Evolutionary conservation across 1,140 invertebrate genomes (phyloP), one percentile per base, ranked within the genome.

Genomic region (Holcopasites calliopsidis): DNA sequence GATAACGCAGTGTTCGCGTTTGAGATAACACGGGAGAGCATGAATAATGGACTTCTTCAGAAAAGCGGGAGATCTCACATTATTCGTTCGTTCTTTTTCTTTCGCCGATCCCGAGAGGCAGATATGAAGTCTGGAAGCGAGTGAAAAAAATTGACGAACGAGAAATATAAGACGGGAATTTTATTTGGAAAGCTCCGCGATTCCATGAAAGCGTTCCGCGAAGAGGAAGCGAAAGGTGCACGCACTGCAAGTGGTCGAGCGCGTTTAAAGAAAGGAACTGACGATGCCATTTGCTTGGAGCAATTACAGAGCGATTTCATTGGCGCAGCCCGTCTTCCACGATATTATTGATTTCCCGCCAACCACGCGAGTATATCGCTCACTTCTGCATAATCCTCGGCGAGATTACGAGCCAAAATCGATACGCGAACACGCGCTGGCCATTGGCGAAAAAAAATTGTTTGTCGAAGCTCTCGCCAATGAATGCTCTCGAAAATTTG

Each of bases 331-430:
- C 71, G 28, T 57, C 35, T 50, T 66, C 40, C 71, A 47, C 62
- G 47, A 47, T 55, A 44, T 52, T 74, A 74, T 74, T 74, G 71
- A 74, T 74, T 65, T 44, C 61, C 61, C 40, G 44, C 50, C n/a
- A 18, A n/a, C n/a, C 50, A 72, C 71, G n/a, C 61, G 58, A 18
- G 50, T 47, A 47, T 74, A 66, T 66, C 50, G 38, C 31, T 55
- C 50, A 23, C 50, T 66, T 66, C 62, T 60, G 62, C 62, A 74
- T 74, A 74, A 74, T 74, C 71, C 71, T 66, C 62, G 71, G 11
- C 61, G 61, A 52, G 71, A 74, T 74, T 74, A 74, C 71, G 38
- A 57, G 71, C 71, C 71, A 74, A 66, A 74, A 74, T 66, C 71
- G 71, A 74, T 74, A 66, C 26, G 13, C 28, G 60, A 42, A 42